Base-by-base conservation (phyloP, 35 echinoderm and acorn worm species). In the Apostichopus japonicus region DNA sequence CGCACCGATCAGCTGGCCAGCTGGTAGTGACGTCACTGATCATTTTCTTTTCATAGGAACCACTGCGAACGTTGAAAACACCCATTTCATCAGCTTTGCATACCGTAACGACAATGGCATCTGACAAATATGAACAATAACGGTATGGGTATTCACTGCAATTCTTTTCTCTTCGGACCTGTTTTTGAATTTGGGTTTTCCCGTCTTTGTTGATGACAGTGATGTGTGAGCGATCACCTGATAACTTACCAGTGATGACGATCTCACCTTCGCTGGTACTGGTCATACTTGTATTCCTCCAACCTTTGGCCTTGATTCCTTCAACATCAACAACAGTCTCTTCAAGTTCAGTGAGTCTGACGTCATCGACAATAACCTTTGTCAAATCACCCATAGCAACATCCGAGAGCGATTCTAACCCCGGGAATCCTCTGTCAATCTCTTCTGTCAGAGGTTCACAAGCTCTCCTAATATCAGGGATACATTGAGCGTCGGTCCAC, bases 401-500 rank as follows among this genome's bases (percentile, higher is more conserved):
- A 19, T 75, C 21, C 15, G 71, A 75, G 0, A 59, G 70, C 17
- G 57, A 70, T 88, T 65, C 58, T 10, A 27, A 23, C 23, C 21
- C 21, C 15, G 24, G 86, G 8, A 65, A 88, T 72, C 70, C 57
- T 10, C 4, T 88, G 7, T 88, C 71, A n/a, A 88, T 51, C 21
- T 88, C 86, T 23, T 65, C 15, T 24, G n/a, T 24, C 58, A 88
- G 33, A 33, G 86, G 86, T 88, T 52, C 86, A 52, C 54, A 8
- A 70, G 86, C 86, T 65, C 13, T 5, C 15, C 86, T 24, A 8
- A 88, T 72, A 52, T 70, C 86, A 24, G 86, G 86, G 16, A 88
- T 65, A 24, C 86, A 88, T 23, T 70, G 86, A 27, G 25, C 65
- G 21, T 56, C 86, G 33, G 86, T 88, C 86, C 86, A 88, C 24